These are phyloP conservation scores for Steinernema feltiae DNA, from an alignment of 1,140 invertebrate species.

Conservation along the genomic window DNA sequence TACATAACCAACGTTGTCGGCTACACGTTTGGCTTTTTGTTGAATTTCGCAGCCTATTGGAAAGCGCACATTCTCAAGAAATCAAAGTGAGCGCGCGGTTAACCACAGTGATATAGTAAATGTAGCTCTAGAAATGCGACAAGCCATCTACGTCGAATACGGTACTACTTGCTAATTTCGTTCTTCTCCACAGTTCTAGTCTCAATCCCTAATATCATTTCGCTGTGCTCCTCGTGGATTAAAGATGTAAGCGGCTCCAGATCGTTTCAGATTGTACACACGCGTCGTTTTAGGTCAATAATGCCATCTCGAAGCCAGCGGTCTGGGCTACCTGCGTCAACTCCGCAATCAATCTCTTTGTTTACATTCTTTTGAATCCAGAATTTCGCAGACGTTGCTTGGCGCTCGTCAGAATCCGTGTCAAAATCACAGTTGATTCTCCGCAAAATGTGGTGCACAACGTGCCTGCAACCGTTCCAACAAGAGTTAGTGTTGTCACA, in stretches of 20 bases:
- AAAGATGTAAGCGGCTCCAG: background rate
- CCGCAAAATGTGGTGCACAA: background rate
- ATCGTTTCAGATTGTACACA: background rate
- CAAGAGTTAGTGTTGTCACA: background rate
- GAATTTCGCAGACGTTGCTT: slow-evolving; percentile 15
- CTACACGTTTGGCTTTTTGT: slow-evolving; percentile 18
- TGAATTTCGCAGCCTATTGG: slow-evolving; percentile 19
- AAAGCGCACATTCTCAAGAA: slow-evolving; percentile 23
- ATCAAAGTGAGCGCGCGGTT: slow-evolving; percentile 19
- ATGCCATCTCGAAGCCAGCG: slow-evolving; percentile 25
- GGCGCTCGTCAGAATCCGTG: background rate
- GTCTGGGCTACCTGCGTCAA: slow-evolving; percentile 25
- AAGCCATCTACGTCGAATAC: slow-evolving; percentile 9
- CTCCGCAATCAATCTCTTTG: slow-evolving; percentile 23
- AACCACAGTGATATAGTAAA: slow-evolving; percentile 10
- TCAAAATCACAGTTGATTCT: background rate
- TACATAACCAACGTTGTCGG: slow-evolving; percentile 23
- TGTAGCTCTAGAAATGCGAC: slow-evolving; percentile 9
- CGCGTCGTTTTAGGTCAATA: slow-evolving; percentile 13
- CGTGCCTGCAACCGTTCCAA: background rate
- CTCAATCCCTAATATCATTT: slow-evolving; percentile 20
- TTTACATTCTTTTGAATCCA: slow-evolving; percentile 18
- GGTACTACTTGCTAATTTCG: slow-evolving; percentile 23
- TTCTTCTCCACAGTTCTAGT: slow-evolving; percentile 19
- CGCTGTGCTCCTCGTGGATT: slow-evolving; percentile 25